phyloP scores from a whole-genome alignment of 2,113 vertebrate species.

The Paralichthys olivaceus region DNA sequence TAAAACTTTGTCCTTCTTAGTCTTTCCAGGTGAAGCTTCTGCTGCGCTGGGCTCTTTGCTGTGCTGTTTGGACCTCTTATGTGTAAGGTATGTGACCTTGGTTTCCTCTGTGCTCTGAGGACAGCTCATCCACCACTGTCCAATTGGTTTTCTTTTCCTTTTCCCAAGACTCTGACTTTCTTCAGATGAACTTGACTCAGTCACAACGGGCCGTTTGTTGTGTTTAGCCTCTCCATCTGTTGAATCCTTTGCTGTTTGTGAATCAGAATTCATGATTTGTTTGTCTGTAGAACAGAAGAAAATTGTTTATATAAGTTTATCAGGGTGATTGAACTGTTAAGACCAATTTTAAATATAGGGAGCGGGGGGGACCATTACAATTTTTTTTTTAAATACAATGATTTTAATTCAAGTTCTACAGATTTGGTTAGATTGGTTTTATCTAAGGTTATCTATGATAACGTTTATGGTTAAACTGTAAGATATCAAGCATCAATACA shows the following conservation, averaged over 20 bases:
- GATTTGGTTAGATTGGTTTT: too few species aligned
- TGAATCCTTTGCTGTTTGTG: background rate
- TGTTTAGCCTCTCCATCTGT: background rate
- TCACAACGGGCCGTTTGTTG: background rate
- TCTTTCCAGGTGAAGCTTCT: conserved; percentile 10
- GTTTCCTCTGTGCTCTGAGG: conserved; percentile 17
- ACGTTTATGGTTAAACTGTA: too few species aligned
- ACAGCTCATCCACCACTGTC: conserved; percentile 71
- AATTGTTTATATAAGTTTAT: background rate
- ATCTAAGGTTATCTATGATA: too few species aligned
- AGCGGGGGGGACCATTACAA: too few species aligned
- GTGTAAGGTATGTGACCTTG: background rate
- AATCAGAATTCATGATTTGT: background rate
- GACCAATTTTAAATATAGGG: too few species aligned
- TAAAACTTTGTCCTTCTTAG: conserved; percentile 5
- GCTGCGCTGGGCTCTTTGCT: background rate
- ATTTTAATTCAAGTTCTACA: too few species aligned
- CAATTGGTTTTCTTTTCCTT: conserved; percentile 61
- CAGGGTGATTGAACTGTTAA: too few species aligned
- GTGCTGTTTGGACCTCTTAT: conserved; percentile 42
- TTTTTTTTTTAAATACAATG: too few species aligned
- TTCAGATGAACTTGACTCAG: conserved; percentile 21
- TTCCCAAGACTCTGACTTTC: conserved; percentile 34
- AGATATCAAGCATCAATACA: too few species aligned
- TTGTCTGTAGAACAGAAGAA: conserved; percentile 12